Evolutionary conservation across 2,113 vertebrate species (phyloP).

Genomic region (Smithornis capensis): DNA sequence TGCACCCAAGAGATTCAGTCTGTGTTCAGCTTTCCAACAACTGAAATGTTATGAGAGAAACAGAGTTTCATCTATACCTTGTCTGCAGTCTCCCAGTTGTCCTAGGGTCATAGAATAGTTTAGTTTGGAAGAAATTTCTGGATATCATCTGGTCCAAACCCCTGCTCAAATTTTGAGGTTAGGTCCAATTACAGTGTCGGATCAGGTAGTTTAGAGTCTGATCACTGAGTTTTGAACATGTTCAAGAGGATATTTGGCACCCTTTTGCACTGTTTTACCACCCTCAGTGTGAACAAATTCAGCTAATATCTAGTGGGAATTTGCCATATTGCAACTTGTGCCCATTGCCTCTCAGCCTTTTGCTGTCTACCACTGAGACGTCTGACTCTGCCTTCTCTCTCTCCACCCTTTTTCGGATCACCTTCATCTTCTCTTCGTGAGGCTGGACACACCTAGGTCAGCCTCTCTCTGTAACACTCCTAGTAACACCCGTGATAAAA

Average conservation of each 20-base stretch:
- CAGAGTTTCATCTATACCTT: neutral
- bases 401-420: neutral
- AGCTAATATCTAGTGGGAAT: neutral
- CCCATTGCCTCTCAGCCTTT: neutral
- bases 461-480: neutral
- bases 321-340: neutral
- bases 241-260: neutral
- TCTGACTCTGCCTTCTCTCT: neutral
- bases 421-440: neutral
- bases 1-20: neutral
- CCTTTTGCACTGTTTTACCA: neutral
- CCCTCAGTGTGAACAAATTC: neutral
- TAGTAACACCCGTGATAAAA: neutral
- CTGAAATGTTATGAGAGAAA: neutral
- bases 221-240: neutral
- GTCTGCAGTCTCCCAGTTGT: neutral
- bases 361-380: neutral
- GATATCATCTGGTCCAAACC: neutral
- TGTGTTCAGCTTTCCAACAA: neutral
- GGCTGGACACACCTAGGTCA: neutral
- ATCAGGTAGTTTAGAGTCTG: neutral
- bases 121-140: neutral
- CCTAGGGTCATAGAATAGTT: neutral
- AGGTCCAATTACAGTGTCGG: neutral
- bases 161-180: neutral